Conservation (phyloP, 92 coral and sea anemone genomes). For the Umimayanthus kanabou region DNA sequence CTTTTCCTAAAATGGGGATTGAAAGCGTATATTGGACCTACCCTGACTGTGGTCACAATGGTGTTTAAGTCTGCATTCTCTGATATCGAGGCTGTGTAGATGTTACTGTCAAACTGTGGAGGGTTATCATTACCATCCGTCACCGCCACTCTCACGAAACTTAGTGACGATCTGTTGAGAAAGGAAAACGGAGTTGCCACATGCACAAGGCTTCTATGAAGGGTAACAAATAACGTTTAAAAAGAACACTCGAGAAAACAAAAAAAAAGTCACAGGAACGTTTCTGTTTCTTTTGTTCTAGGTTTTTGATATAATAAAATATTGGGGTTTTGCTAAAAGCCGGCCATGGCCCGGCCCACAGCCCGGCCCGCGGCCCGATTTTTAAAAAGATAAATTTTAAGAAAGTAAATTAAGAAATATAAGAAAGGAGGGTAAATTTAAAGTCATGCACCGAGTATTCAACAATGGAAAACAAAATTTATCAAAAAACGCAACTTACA, state of each 20-base stretch:
- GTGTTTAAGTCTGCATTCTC: slow-evolving; percentile 39
- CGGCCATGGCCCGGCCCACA: too few species aligned
- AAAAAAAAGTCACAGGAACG: not conserved
- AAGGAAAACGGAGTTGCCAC: not conserved
- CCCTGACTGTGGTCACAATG: slow-evolving; percentile 42
- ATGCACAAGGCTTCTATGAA: not conserved
- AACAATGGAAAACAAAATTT: too few species aligned
- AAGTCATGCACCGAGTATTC: too few species aligned
- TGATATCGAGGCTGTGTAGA: slow-evolving; percentile 39
- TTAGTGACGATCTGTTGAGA: slow-evolving; percentile 12
- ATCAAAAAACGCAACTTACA: too few species aligned
- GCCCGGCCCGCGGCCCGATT: too few species aligned
- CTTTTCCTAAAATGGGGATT: not conserved
- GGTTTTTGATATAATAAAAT: too few species aligned
- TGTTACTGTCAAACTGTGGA: slow-evolving; percentile 42
- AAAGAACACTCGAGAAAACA: not conserved
- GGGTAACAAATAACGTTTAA: not conserved
- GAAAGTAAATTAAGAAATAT: too few species aligned
- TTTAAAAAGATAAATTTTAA: too few species aligned
- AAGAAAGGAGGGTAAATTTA: too few species aligned
- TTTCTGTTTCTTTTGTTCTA: not conserved
- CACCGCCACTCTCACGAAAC: slow-evolving; percentile 46
- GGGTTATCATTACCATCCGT: slow-evolving; percentile 51
- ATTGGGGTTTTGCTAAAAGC: too few species aligned
- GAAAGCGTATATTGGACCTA: not conserved